phyloP scores from a whole-genome alignment of 2,797 vertebrate species.

The Apogon hyalosoma region DNA sequence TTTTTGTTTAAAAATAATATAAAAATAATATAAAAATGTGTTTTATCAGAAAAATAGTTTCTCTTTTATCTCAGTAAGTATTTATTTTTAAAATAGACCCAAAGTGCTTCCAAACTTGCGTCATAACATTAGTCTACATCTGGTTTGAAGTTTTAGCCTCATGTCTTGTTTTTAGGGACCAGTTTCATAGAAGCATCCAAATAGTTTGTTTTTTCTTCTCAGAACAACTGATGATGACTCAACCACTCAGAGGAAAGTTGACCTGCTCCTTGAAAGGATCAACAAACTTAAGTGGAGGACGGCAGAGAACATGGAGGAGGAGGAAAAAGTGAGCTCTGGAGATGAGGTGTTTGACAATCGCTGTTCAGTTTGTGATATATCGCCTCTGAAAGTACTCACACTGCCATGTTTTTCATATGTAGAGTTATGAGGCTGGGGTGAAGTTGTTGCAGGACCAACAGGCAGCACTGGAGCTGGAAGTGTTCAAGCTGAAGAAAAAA shows the following conservation, averaged over 20 bases:
- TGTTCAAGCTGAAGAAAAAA: constrained; percentile 85
- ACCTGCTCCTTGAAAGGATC: constrained; percentile 93
- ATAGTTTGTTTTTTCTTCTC: constrained; percentile 27
- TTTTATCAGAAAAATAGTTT: not conserved
- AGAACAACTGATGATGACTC: constrained; percentile 93
- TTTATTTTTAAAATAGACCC: too few relatives aligned
- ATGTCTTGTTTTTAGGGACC: too few relatives aligned
- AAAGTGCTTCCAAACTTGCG: too few relatives aligned
- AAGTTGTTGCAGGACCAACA: constrained; percentile 86
- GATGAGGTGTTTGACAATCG: constrained; percentile 28
- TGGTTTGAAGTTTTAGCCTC: too few relatives aligned
- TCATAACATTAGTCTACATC: too few relatives aligned
- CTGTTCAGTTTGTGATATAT: constrained; percentile 1
- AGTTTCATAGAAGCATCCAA: too few relatives aligned
- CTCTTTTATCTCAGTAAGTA: too few relatives aligned
- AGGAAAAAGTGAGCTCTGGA: constrained; percentile 65
- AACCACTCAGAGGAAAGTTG: constrained; percentile 91
- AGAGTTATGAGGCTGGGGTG: constrained; percentile 78
- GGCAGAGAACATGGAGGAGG: constrained; percentile 85
- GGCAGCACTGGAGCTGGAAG: constrained; percentile 85
- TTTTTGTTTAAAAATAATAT: too few relatives aligned
- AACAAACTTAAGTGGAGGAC: constrained; percentile 92
- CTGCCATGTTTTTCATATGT: constrained; percentile 32
- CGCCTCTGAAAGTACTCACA: constrained; percentile 11
- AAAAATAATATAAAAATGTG: too few relatives aligned